Conservation (phyloP, 2,797 vertebrate genomes). For the Takifugu ocellatus region DNA sequence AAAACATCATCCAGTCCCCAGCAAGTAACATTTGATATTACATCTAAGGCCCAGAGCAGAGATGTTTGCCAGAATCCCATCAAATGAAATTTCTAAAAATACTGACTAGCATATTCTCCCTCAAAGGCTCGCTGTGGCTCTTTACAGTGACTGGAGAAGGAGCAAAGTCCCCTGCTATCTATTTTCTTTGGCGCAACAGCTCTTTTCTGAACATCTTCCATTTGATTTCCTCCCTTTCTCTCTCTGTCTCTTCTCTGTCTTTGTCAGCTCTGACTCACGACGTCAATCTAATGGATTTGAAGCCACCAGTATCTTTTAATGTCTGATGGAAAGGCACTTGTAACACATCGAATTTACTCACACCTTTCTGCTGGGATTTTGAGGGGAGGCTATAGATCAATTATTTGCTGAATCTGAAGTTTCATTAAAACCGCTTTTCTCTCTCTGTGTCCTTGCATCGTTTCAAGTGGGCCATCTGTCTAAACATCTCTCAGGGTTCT, state of each 20-base stretch:
- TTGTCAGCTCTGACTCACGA: conserved; percentile 58
- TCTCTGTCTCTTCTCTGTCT: conserved; percentile 7
- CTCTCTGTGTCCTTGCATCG: conserved; percentile 85
- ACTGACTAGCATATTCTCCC: conserved; percentile 70
- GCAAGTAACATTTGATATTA: conserved; percentile 81
- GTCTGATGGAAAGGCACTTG: conserved; percentile 71
- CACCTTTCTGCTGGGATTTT: conserved; percentile 77
- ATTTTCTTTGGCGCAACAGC: conserved; percentile 88
- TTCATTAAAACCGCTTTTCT: conserved; percentile 90
- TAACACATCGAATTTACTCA: conserved; percentile 77
- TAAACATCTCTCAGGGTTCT: conserved; percentile 95
- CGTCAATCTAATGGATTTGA: conserved; percentile 74
- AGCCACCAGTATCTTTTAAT: conserved; percentile 71
- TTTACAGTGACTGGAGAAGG: conserved; percentile 62
- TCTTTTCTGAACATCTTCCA: conserved; percentile 87
- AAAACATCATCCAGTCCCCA: conserved; percentile 75
- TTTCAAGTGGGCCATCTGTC: conserved; percentile 99
- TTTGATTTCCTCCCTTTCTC: conserved; percentile 83
- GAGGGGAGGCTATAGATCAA: conserved; percentile 83
- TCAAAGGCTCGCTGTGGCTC: conserved; percentile 70
- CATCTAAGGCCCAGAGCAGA: conserved; percentile 78
- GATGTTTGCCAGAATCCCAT: conserved; percentile 77
- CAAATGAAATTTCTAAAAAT: conserved; percentile 80
- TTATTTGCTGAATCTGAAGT: conserved; percentile 95
- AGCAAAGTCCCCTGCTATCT: conserved; percentile 76